Percentiles rank a stretch among this genome's conserved stretches.
phyloP scores from a whole-genome alignment of 2,888 invertebrate genomes.

The Mythimna albipuncta region DNA sequence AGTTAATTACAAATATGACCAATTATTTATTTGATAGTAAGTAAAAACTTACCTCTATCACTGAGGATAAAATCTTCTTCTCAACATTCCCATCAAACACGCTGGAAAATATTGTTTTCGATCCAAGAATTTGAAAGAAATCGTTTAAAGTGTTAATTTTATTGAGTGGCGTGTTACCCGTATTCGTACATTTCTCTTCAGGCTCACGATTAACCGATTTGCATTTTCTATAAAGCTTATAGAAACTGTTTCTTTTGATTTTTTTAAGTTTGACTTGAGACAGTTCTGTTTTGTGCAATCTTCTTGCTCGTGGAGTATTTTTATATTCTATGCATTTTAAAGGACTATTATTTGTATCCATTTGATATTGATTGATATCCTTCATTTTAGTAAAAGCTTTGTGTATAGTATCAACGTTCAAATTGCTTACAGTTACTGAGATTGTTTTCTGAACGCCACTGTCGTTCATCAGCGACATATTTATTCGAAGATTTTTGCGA shows the following conservation, averaged over 20 bases:
- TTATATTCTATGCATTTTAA: slow-evolving; percentile 41
- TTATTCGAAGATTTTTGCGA: slow-evolving; percentile 35
- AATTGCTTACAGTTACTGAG: slow-evolving; percentile 30
- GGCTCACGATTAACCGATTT: slow-evolving; percentile 75
- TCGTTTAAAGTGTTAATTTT: slow-evolving; percentile 81
- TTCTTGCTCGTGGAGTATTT: slow-evolving; percentile 15
- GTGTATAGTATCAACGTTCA: slow-evolving; percentile 37
- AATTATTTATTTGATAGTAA: neutral
- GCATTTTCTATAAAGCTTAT: slow-evolving; percentile 78
- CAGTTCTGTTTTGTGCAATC: slow-evolving; percentile 11
- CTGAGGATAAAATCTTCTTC: slow-evolving; percentile 75
- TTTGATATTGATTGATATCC: neutral
- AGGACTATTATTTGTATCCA: neutral
- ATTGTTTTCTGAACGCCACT: slow-evolving; percentile 26
- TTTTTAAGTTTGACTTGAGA: slow-evolving; percentile 42
- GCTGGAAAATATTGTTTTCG: slow-evolving; percentile 72
- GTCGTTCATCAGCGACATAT: slow-evolving; percentile 30
- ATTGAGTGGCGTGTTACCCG: slow-evolving; percentile 69
- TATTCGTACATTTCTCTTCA: slow-evolving; percentile 51
- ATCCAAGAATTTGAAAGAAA: slow-evolving; percentile 81
- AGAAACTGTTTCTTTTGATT: slow-evolving; percentile 67
- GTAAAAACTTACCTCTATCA: slow-evolving; percentile 75
- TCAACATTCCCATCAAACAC: slow-evolving; percentile 75
- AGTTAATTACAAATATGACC: neutral
- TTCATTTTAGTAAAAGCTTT: slow-evolving; percentile 25